phyloP scores from a whole-genome alignment of 1,140 invertebrate species.

The Antheraea pernyi region DNA sequence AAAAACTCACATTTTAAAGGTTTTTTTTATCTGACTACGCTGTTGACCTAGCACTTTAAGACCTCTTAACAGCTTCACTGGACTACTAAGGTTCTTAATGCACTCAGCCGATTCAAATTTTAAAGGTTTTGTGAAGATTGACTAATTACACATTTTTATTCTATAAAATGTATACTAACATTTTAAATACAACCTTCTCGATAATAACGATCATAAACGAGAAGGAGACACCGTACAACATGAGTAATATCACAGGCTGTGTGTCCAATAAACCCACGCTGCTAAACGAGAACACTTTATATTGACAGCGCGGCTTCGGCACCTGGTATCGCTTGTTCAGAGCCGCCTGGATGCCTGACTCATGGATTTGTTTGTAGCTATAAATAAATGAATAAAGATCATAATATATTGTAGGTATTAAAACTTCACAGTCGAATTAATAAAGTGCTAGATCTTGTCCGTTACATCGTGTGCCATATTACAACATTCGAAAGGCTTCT shows the following conservation, averaged over 20 bases:
- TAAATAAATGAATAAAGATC: background rate
- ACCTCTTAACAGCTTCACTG: too few relatives aligned
- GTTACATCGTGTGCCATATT: too few relatives aligned
- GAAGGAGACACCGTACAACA: conserved; percentile 45
- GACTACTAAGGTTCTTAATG: too few relatives aligned
- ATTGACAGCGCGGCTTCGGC: conserved; percentile 45
- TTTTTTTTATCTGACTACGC: too few relatives aligned
- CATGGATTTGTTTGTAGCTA: conserved; percentile 60
- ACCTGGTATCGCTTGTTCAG: conserved; percentile 41
- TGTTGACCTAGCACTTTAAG: too few relatives aligned
- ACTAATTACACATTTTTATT: background rate
- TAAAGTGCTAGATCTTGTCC: too few relatives aligned
- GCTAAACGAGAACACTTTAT: conserved; percentile 49
- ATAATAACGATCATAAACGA: conserved; percentile 32
- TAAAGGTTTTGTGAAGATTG: too few relatives aligned
- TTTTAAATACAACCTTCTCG: conserved; percentile 17
- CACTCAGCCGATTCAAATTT: too few relatives aligned
- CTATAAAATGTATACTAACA: conserved; percentile 10
- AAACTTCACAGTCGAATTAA: too few relatives aligned
- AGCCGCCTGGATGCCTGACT: conserved; percentile 52
- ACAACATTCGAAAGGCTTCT: too few relatives aligned
- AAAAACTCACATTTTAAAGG: too few relatives aligned
- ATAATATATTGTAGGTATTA: too few relatives aligned
- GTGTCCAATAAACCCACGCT: conserved; percentile 56
- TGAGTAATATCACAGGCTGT: conserved; percentile 47